Conservation (phyloP, 1,140 invertebrate species). For the Chymomyza costata region DNA sequence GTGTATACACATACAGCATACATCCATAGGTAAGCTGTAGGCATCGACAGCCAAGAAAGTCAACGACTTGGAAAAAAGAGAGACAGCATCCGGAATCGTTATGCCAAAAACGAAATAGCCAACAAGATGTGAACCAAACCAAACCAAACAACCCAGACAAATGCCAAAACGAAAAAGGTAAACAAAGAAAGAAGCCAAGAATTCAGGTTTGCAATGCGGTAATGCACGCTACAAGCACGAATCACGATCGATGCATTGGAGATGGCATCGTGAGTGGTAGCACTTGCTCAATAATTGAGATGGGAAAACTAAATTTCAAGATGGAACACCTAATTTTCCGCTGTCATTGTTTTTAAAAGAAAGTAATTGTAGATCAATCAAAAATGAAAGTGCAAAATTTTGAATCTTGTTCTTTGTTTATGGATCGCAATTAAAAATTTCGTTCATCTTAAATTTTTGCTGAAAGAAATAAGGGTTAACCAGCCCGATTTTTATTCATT, state of each 20-base stretch:
- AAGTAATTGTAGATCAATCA: too few species aligned
- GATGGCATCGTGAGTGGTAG: too few species aligned
- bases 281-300: conserved; percentile 42
- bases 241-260: too few species aligned
- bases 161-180: conserved; percentile 2
- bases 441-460: too few species aligned
- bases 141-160: background rate
- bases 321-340: conserved; percentile 1
- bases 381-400: too few species aligned
- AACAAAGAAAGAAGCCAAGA: conserved; percentile 38
- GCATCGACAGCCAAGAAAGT: background rate
- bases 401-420: too few species aligned
- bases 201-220: conserved; percentile 71
- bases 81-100: conserved; percentile 64
- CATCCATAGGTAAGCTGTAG: too few species aligned
- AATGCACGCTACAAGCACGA: conserved; percentile 45
- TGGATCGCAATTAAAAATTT: too few species aligned
- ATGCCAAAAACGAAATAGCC: conserved; percentile 36
- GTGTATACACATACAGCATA: background rate
- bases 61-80: conserved; percentile 6
- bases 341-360: too few species aligned
- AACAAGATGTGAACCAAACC: background rate
- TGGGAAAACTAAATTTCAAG: conserved; percentile 7
- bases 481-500: too few species aligned
- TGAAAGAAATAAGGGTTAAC: too few species aligned